phyloP scores from a whole-genome alignment of 2,888 invertebrate genomes.

The Buathra laborator region DNA sequence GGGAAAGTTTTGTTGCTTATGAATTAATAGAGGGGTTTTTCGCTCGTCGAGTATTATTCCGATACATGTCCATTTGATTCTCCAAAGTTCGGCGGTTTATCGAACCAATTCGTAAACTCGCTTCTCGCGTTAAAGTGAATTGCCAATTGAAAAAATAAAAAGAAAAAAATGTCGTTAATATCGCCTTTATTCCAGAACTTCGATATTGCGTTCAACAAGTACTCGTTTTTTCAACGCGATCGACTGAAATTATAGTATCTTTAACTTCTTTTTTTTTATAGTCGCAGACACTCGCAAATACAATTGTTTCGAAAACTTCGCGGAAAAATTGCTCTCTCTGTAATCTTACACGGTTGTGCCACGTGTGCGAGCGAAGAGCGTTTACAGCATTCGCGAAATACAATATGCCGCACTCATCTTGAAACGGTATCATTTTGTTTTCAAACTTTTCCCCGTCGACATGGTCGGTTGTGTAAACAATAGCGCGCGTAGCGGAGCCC shows the following conservation, averaged over 20 bases:
- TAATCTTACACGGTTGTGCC: not conserved
- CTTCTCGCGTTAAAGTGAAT: not conserved
- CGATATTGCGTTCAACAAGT: not conserved
- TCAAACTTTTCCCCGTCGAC: slow-evolving; percentile 52
- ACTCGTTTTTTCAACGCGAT: not conserved
- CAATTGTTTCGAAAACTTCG: not conserved
- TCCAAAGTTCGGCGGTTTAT: not conserved
- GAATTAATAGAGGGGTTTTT: slow-evolving; percentile 17
- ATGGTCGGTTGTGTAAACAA: slow-evolving; percentile 10
- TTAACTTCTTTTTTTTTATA: no score
- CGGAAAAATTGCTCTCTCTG: not conserved
- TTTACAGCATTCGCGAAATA: slow-evolving; percentile 37
- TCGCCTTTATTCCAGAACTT: not conserved
- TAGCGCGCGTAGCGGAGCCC: slow-evolving; percentile 1
- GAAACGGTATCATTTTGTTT: slow-evolving; percentile 51
- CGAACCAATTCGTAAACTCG: not conserved
- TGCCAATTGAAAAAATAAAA: not conserved
- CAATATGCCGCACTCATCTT: slow-evolving; percentile 45
- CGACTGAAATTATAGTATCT: not conserved
- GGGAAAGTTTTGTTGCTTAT: slow-evolving; percentile 2
- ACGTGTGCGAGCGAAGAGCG: not conserved
- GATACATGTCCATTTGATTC: not conserved
- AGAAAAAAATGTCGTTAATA: not conserved
- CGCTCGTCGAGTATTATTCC: not conserved
- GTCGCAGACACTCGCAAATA: not conserved